Evolutionary conservation across 2,797 vertebrate genomes (phyloP), one percentile per base, ranked within the genome.

Genomic region (Myotis findleyi): DNA sequence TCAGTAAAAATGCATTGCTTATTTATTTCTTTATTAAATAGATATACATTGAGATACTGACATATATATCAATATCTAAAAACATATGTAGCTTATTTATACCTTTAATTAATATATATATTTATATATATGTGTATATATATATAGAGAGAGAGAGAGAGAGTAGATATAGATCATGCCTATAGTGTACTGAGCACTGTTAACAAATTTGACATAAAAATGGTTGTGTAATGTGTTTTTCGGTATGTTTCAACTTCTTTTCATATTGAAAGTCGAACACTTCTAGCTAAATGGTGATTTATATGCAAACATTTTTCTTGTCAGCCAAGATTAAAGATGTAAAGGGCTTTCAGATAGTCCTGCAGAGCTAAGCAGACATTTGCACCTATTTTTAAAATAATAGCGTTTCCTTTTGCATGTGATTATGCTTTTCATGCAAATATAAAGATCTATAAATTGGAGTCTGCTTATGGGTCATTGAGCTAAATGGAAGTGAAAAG

Each of bases 151-250:
- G 4, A 81, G 69, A 57, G 18, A 62, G 1, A 91, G 17, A 72
- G 7, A 81, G 64, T 62, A 83, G 2, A 36, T n/a, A 55, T 6
- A 73, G 62, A 82, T 62, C 30, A 89, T 51, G 10, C 9, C 10
- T 57, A 53, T 3, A 77, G 11, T 44, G 33, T 83, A 5, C 53
- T 13, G 89, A 69, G 21, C 30, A 82, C 9, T 64, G 13, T 77
- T 71, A 81, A 66, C 14, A 64, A 95, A 86, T 91, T 20, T 87
- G 44, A 66, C 16, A 82, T 44, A 47, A 51, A 92, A 77, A 49
- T 38, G 17, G 3, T 66, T 62, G 11, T 20, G 81, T 33, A 30
- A 72, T 47, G 3, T 44, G 20, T 77, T n/a, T 91, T 13, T 73
- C 21, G 4, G 11, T 86, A 12, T 75, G 64, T 57, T 51, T 73